phyloP scores from a whole-genome alignment of 2,113 vertebrate genomes.

The Pituophis catenifer region DNA sequence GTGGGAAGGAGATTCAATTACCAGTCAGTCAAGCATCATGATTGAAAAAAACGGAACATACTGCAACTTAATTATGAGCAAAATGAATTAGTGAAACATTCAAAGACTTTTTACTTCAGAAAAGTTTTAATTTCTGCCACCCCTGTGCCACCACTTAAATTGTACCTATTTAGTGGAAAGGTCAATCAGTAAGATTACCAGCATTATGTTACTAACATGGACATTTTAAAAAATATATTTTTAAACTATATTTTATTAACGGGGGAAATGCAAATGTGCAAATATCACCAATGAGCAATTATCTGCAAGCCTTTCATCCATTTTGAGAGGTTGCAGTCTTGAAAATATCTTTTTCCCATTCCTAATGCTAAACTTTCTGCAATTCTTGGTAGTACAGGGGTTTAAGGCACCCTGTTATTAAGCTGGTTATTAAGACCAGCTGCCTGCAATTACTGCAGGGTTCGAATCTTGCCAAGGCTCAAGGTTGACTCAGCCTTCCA shows the following conservation, averaged over 20 bases:
- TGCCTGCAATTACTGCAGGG: no score
- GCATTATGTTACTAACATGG: background rate
- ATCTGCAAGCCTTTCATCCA: background rate
- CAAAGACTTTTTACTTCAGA: constrained; percentile 36
- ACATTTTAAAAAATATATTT: background rate
- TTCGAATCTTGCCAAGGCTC: no score
- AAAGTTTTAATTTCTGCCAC: constrained; percentile 43
- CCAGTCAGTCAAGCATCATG: constrained; percentile 42
- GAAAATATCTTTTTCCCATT: background rate
- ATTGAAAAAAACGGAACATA: constrained; percentile 30
- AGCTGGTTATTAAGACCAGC: no score
- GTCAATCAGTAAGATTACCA: background rate
- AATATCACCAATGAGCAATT: background rate
- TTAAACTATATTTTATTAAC: background rate
- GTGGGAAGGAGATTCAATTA: constrained; percentile 52
- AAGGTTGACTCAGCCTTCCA: no score
- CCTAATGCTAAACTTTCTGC: background rate
- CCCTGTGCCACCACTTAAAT: constrained; percentile 27
- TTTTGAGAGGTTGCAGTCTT: background rate
- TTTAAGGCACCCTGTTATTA: no score
- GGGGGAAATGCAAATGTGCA: background rate
- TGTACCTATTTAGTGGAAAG: constrained; percentile 47
- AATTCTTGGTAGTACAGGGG: no score
- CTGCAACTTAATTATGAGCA: constrained; percentile 41
- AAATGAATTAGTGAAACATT: constrained; percentile 56